Evolutionary conservation across 2,797 vertebrate genomes (phyloP).

Genomic region (Clarias laeviceps): DNA sequence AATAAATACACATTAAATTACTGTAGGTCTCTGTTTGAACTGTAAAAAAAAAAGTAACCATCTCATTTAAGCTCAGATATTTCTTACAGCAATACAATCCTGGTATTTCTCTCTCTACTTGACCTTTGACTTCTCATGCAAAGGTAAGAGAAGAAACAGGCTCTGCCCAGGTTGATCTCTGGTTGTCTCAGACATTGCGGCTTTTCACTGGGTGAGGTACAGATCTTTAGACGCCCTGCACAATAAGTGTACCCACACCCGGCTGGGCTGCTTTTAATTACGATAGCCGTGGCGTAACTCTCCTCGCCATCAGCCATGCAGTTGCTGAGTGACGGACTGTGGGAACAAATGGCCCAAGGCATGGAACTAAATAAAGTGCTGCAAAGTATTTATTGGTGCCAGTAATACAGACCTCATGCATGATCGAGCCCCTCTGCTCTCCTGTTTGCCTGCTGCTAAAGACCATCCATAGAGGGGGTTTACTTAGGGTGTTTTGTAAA

Average conservation of each 20-base stretch:
- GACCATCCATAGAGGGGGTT: constrained; percentile 10
- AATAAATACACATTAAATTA: not conserved
- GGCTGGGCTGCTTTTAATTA: constrained; percentile 53
- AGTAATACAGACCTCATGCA: constrained; percentile 51
- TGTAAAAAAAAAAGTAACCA: not conserved
- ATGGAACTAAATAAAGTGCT: constrained; percentile 60
- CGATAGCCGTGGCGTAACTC: constrained; percentile 48
- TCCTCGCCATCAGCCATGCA: constrained; percentile 42
- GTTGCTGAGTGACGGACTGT: constrained; percentile 61
- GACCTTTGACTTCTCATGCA: not conserved
- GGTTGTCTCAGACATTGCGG: not conserved
- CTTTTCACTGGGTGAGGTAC: constrained; percentile 4
- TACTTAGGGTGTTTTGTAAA: constrained; percentile 10
- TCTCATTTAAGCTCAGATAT: not conserved
- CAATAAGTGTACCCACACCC: constrained; percentile 25
- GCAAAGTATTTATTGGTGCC: constrained; percentile 61
- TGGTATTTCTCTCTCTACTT: not conserved
- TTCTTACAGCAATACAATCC: not conserved
- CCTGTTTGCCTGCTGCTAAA: constrained; percentile 45
- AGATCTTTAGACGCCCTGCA: constrained; percentile 14
- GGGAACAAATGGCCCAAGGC: constrained; percentile 58
- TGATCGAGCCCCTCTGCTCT: constrained; percentile 40
- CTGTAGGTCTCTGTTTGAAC: not conserved
- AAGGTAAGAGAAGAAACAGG: not conserved
- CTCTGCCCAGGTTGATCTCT: not conserved